Conservation (phyloP, 2,888 invertebrate species). For the Euzophera pinguis region DNA sequence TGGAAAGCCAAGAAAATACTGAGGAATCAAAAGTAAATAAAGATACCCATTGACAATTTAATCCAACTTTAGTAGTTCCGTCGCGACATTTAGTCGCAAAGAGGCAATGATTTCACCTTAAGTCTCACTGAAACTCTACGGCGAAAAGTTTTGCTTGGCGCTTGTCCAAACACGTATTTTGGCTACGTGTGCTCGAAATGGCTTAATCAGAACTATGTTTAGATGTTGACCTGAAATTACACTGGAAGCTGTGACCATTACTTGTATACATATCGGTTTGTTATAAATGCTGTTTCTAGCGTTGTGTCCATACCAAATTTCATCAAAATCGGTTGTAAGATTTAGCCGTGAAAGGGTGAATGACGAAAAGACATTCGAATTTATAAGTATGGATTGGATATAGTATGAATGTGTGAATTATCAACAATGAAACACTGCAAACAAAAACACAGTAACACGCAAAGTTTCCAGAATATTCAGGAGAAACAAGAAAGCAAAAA, state of each 20-base stretch:
- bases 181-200: conserved; percentile 6
- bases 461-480: no score
- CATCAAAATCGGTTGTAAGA: no score
- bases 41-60: not conserved
- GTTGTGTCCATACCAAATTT: no score
- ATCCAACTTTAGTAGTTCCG: conserved; percentile 3
- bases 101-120: conserved; percentile 11
- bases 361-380: no score
- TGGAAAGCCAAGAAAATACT: not conserved
- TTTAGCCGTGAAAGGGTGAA: no score
- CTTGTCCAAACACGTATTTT: conserved; percentile 9
- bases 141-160: conserved; percentile 9
- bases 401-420: no score
- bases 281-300: no score
- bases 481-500: no score
- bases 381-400: no score
- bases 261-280: not conserved
- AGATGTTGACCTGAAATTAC: not conserved
- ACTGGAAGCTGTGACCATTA: not conserved
- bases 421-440: no score
- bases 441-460: no score
- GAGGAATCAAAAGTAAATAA: not conserved
- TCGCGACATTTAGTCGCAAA: conserved; percentile 4
- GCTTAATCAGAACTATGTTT: conserved; percentile 1
- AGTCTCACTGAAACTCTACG: conserved; percentile 7